Evolutionary conservation across 2,797 vertebrate species (phyloP).

Genomic region (Coregonus suidteri): DNA sequence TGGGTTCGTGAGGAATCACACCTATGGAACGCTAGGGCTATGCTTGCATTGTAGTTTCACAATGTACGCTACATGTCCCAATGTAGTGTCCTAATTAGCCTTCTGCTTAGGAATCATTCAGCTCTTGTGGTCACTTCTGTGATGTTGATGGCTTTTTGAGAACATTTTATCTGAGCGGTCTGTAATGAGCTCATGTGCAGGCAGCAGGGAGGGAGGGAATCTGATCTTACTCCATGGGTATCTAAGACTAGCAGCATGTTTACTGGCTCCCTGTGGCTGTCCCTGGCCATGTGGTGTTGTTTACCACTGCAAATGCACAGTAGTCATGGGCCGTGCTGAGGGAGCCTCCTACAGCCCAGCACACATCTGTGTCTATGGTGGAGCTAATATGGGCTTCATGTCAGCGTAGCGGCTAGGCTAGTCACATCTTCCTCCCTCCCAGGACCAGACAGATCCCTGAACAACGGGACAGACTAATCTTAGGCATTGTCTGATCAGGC

Average conservation of each 20-base stretch:
- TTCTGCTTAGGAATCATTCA: neutral
- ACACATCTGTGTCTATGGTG: slow-evolving; percentile 28
- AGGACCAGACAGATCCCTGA: slow-evolving; percentile 38
- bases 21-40: neutral
- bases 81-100: neutral
- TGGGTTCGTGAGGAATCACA: neutral
- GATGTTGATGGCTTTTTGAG: neutral
- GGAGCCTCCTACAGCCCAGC: slow-evolving; percentile 4
- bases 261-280: slow-evolving; percentile 26
- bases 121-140: neutral
- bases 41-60: neutral
- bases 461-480: slow-evolving; percentile 63
- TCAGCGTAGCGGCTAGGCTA: neutral
- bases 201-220: neutral
- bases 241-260: slow-evolving; percentile 21
- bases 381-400: too few relatives aligned
- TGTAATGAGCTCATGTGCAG: neutral
- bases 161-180: neutral
- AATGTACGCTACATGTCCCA: neutral
- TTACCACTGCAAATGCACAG: slow-evolving; percentile 17
- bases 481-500: slow-evolving; percentile 61
- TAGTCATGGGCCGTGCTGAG: neutral
- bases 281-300: slow-evolving; percentile 40
- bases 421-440: slow-evolving; percentile 31
- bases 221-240: neutral